Conservation (phyloP, 2,113 vertebrate species). For the Stictonetta naevosa region DNA sequence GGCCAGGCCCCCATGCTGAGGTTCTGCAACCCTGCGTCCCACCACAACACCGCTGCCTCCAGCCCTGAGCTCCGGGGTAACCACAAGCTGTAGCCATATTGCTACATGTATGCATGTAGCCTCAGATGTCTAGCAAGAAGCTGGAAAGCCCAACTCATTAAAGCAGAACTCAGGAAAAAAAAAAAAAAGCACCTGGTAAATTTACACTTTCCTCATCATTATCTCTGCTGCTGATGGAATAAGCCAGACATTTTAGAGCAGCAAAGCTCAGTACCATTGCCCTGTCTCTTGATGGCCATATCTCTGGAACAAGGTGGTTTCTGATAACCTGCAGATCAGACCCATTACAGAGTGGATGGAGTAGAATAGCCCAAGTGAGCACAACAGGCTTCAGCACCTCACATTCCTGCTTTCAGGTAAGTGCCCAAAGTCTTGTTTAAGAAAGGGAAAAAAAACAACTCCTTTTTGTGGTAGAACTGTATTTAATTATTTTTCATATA, state of each 20-base stretch:
- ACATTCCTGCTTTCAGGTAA: background rate
- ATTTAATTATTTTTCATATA: constrained; percentile 48
- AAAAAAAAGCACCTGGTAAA: too few relatives aligned
- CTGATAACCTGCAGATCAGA: rapidly evolving
- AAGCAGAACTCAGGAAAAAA: background rate
- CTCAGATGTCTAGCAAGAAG: background rate
- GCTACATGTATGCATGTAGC: too few relatives aligned
- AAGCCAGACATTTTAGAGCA: background rate
- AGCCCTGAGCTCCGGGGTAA: rapidly evolving
- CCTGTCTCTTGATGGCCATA: rapidly evolving
- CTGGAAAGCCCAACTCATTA: background rate
- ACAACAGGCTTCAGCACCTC: background rate
- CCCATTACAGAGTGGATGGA: rapidly evolving
- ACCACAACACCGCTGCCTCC: background rate
- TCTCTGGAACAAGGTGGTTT: rapidly evolving
- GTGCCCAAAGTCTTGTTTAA: background rate
- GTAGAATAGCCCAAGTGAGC: rapidly evolving
- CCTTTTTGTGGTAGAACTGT: background rate
- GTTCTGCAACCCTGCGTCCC: background rate
- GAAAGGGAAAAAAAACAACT: background rate
- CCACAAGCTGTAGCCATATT: background rate
- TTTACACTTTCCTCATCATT: background rate
- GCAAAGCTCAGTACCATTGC: background rate
- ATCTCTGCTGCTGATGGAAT: background rate
- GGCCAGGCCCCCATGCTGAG: rapidly evolving